Conservation (phyloP, 2,797 vertebrate genomes). For the Sebastes iracundus region DNA sequence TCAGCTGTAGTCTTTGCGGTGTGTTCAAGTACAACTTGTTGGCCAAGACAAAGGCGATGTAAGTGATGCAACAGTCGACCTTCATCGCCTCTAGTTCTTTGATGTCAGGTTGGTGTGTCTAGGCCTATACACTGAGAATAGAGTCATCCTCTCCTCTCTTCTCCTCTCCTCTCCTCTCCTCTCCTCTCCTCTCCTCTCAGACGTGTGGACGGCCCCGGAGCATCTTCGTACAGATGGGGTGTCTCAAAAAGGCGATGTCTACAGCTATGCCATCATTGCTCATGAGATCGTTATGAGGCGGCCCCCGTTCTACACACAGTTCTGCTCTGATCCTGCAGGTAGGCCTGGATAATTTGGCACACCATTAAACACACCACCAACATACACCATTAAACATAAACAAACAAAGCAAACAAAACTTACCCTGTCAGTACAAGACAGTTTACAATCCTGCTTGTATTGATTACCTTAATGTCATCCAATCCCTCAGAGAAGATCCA, state of each 20-base stretch:
- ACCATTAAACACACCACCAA: background rate
- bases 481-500: slow-evolving; percentile 88
- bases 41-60: no score
- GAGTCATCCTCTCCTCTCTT: background rate
- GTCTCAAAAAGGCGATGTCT: slow-evolving; percentile 96
- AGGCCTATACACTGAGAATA: background rate
- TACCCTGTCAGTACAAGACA: background rate
- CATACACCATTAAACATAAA: background rate
- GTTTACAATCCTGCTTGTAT: background rate
- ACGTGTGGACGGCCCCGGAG: slow-evolving; percentile 90
- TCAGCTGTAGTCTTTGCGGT: no score
- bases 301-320: slow-evolving; percentile 85
- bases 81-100: no score
- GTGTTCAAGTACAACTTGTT: no score
- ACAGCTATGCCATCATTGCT: slow-evolving; percentile 93
- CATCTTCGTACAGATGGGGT: slow-evolving; percentile 87
- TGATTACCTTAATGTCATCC: background rate
- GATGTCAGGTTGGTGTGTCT: no score
- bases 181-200: slow-evolving; percentile 46
- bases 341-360: slow-evolving; percentile 7
- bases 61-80: no score
- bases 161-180: background rate
- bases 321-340: slow-evolving; percentile 84
- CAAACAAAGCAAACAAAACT: background rate
- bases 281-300: slow-evolving; percentile 92